These are phyloP conservation scores for Loriculus beryllinus DNA, from an alignment of 2,797 vertebrate genomes.

Conservation along the genomic window DNA sequence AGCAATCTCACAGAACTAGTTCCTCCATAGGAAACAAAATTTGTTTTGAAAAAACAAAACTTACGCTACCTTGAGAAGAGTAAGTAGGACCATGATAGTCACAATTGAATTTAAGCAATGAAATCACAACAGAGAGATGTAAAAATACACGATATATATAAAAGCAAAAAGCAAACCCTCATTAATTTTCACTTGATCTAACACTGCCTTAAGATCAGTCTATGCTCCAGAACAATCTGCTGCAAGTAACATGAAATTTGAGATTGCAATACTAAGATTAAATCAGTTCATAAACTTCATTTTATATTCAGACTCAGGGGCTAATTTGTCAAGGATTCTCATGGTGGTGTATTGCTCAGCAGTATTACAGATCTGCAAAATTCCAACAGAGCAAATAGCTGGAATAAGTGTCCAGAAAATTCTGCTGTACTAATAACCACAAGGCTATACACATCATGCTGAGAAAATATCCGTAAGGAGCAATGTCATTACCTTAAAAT, in stretches of 20 bases:
- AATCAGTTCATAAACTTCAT: not conserved
- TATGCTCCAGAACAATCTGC: not conserved
- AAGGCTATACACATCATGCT: slow-evolving; percentile 14
- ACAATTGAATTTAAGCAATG: not conserved
- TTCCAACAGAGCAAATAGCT: slow-evolving; percentile 41
- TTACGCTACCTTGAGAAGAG: not conserved
- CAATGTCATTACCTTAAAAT: slow-evolving; percentile 41
- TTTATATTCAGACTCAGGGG: not conserved
- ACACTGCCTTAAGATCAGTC: not conserved
- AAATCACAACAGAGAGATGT: not conserved
- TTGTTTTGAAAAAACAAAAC: not conserved
- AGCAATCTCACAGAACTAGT: not conserved
- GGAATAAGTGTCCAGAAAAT: slow-evolving; percentile 23
- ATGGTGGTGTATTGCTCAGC: not conserved
- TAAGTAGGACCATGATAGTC: not conserved
- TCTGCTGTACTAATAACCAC: slow-evolving; percentile 36
- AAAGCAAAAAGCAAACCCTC: not conserved
- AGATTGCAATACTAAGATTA: not conserved
- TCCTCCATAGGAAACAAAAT: not conserved
- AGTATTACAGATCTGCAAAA: slow-evolving; percentile 1
- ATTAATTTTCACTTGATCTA: not conserved
- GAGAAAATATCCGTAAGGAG: slow-evolving; percentile 38
- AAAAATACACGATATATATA: not conserved
- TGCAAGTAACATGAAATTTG: not conserved
- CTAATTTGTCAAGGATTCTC: slow-evolving; percentile 32